Conservation (phyloP, 2,113 vertebrate species). For the Xiphophorus maculatus region DNA sequence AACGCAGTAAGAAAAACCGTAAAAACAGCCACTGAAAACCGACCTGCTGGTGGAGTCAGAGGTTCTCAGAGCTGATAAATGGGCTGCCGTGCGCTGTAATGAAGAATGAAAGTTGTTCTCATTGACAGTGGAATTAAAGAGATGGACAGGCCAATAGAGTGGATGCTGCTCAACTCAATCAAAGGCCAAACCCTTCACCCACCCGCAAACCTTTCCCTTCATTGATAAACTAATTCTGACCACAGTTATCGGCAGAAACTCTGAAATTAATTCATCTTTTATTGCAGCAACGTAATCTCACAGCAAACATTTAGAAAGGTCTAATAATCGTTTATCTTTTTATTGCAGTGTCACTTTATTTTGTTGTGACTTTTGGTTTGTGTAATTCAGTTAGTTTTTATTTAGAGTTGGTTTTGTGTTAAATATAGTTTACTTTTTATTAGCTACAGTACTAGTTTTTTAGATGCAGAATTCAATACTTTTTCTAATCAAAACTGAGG, state of each 20-base stretch:
- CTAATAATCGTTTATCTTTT: not conserved
- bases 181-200: slow-evolving; percentile 30
- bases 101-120: slow-evolving; percentile 47
- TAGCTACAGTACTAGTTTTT: too few relatives aligned
- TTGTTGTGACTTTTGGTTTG: too few relatives aligned
- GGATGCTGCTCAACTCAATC: slow-evolving; percentile 20
- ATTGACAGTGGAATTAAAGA: slow-evolving; percentile 36
- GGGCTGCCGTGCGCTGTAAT: slow-evolving; percentile 59
- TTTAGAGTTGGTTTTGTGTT: too few relatives aligned
- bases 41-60: slow-evolving; percentile 49
- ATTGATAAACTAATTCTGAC: slow-evolving; percentile 29
- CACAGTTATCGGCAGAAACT: not conserved
- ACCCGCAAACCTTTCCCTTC: slow-evolving; percentile 1
- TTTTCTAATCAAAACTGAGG: too few relatives aligned
- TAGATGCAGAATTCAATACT: too few relatives aligned
- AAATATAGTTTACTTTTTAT: too few relatives aligned
- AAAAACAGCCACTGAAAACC: slow-evolving; percentile 46
- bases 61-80: slow-evolving; percentile 63
- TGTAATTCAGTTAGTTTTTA: too few relatives aligned
- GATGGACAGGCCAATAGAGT: slow-evolving; percentile 21
- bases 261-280: not conserved
- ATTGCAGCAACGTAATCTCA: too few relatives aligned
- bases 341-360: too few relatives aligned
- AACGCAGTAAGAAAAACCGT: too few relatives aligned
- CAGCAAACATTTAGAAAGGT: not conserved